Base-by-base conservation (phyloP, 2,797 vertebrate genomes). In the Sebastes vulpes region DNA sequence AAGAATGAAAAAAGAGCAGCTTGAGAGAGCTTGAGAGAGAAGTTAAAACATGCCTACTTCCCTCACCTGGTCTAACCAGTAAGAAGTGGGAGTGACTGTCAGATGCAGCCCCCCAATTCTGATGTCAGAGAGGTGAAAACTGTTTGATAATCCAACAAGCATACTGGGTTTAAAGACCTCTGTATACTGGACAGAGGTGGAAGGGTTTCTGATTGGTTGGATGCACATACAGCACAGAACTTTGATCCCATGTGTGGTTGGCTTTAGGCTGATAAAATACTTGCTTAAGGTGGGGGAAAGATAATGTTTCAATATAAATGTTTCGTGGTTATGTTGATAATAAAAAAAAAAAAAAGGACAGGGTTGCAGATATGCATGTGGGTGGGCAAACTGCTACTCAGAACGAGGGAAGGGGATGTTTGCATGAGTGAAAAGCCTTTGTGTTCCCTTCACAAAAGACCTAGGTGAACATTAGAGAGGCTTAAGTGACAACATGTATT, bases 401-500 rank as follows among this genome's bases (percentile, higher is more conserved):
- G 50, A 73, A 71, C 16, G 35, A 85, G 72, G 75, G 65, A 76
- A 82, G 63, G 64, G 78, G 87, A 84, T 89, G 89, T 93, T 93
- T 91, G 89, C 88, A 81, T 84, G 90, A 90, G 75, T 84, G 87
- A 79, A 89, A 89, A 83, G 57, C 82, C 75, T 92, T 92, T 93
- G 87, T 92, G 80, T 75, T 85, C 14, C 71, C 21, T 48, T 72
- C 79, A 90, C 83, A 85, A 91, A 92, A 70, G 83, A 65, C 69
- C 75, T 20, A 65, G 83, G 79, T 82, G 87, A 90, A 91, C 84
- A 82, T 84, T 84, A 85, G 61, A 85, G 75, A 76, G 81, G 81
- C 89, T 86, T 81, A 84, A 88, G 82, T 90, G 88, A 92, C 90
- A 90, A 88, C 80, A 83, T 32, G 85, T 69, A 84, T 94, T 92